Percentiles rank a stretch among this genome's conserved stretches.
phyloP scores from a whole-genome alignment of 2,797 vertebrate species.

The Distichodus sexfasciatus region DNA sequence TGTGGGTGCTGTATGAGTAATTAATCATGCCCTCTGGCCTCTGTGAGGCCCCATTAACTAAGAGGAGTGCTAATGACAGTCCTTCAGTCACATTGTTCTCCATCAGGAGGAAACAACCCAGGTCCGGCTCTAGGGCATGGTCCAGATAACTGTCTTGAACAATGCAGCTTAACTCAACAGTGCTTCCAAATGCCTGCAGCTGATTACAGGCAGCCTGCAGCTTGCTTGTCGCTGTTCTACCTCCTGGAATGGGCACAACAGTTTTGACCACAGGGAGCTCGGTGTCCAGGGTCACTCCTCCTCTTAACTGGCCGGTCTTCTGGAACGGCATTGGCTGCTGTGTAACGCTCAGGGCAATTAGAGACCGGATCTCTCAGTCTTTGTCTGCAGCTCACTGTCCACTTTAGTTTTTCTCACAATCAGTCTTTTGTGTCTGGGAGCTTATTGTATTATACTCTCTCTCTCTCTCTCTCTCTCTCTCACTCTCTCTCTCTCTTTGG shows the following conservation, averaged over 20 bases:
- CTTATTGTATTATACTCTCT: not conserved
- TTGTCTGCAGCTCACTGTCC: not conserved
- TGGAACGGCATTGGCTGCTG: conserved; percentile 35
- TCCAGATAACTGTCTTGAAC: too few relatives aligned
- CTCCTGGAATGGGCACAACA: conserved; percentile 21
- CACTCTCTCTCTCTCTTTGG: not conserved
- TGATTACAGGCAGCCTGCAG: conserved; percentile 53
- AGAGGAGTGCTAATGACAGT: conserved; percentile 47
- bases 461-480: conserved; percentile 2
- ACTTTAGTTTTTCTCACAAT: not conserved
- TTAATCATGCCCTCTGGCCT: conserved; percentile 37
- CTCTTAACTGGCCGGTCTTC: conserved; percentile 29
- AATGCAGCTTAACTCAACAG: too few relatives aligned
- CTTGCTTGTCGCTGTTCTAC: conserved; percentile 20
- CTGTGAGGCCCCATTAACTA: conserved; percentile 47
- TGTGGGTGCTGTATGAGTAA: not conserved
- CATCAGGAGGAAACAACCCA: conserved; percentile 38
- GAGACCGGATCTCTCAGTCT: conserved; percentile 14
- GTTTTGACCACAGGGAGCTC: not conserved
- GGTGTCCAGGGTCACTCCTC: conserved; percentile 39
- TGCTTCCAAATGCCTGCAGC: not conserved
- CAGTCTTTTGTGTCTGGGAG: conserved; percentile 5
- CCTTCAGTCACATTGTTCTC: conserved; percentile 11
- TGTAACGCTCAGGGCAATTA: conserved; percentile 38
- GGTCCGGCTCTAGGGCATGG: conserved; percentile 40